A percentile compares a stretch with the other conserved stretches of the same genome.
Conservation (phyloP, 2,888 invertebrate species). For the Leucozona laternaria region DNA sequence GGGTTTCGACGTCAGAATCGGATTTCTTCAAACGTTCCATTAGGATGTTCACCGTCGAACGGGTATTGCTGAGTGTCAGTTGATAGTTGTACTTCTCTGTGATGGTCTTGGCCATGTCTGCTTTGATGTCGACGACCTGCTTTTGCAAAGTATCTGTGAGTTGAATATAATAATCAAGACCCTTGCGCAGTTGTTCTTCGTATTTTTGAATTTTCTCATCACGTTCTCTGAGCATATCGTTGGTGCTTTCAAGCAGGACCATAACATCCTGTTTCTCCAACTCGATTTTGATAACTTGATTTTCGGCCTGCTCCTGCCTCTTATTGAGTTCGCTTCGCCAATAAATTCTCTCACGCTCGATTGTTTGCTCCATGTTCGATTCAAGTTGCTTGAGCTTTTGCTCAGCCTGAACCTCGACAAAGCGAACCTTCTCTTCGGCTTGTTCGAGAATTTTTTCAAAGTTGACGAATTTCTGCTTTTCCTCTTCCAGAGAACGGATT, state of each 20-base stretch:
- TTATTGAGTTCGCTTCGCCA: conserved; percentile 85
- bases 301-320: conserved; percentile 85
- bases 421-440: conserved; percentile 82
- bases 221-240: conserved; percentile 82
- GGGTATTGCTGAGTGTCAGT: conserved; percentile 82
- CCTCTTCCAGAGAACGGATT: conserved; percentile 81
- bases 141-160: conserved; percentile 82
- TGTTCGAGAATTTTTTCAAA: conserved; percentile 82
- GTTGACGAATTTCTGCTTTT: conserved; percentile 81
- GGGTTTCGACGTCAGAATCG: conserved; percentile 83
- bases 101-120: conserved; percentile 82
- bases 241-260: conserved; percentile 82
- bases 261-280: conserved; percentile 84
- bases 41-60: conserved; percentile 83
- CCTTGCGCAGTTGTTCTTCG: conserved; percentile 82
- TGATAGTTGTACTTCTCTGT: conserved; percentile 84
- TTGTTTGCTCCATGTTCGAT: conserved; percentile 82
- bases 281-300: conserved; percentile 85
- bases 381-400: conserved; percentile 84
- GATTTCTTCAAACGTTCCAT: conserved; percentile 84
- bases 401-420: conserved; percentile 82
- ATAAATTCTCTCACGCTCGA: conserved; percentile 83
- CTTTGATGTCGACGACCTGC: conserved; percentile 82
- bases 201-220: conserved; percentile 83
- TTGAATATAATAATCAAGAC: conserved; percentile 82